Conservation (phyloP, 2,113 vertebrate genomes). For the Junco hyemalis region DNA sequence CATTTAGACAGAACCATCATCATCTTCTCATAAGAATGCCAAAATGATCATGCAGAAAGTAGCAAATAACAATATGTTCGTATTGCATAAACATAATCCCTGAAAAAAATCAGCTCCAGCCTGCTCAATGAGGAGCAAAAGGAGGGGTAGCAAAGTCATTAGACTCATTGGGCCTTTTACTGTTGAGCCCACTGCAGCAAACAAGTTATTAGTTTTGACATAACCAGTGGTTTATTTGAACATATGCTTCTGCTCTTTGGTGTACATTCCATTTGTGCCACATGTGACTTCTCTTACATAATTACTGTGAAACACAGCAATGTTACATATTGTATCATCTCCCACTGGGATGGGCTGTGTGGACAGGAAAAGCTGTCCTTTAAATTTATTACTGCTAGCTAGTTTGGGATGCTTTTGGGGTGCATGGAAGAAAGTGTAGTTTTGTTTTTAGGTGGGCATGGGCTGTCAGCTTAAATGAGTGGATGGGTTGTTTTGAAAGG, state of each 20-base stretch:
- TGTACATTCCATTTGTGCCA: constrained; percentile 62
- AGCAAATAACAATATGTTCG: constrained; percentile 65
- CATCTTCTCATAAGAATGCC: constrained; percentile 35
- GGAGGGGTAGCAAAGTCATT: constrained; percentile 34
- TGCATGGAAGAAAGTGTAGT: background rate
- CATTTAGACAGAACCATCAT: constrained; percentile 31
- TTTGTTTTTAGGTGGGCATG: constrained; percentile 34
- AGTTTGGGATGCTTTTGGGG: background rate
- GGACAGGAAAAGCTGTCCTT: constrained; percentile 55
- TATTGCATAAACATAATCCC: constrained; percentile 52
- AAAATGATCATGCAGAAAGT: constrained; percentile 32
- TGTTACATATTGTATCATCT: constrained; percentile 42
- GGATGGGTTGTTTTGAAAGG: constrained; percentile 14
- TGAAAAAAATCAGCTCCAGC: background rate
- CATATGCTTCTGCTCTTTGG: constrained; percentile 63
- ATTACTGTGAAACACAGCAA: constrained; percentile 58
- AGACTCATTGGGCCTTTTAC: constrained; percentile 61
- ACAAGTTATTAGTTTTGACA: constrained; percentile 73
- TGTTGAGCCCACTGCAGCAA: constrained; percentile 53
- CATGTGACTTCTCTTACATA: constrained; percentile 68
- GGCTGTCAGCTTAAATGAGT: constrained; percentile 29
- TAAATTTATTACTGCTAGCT: constrained; percentile 55
- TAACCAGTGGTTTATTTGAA: constrained; percentile 68
- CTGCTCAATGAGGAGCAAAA: constrained; percentile 13
- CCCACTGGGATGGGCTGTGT: constrained; percentile 53